Evolutionary conservation across 1,140 invertebrate species (phyloP).

Genomic region (Aphidius gifuensis): DNA sequence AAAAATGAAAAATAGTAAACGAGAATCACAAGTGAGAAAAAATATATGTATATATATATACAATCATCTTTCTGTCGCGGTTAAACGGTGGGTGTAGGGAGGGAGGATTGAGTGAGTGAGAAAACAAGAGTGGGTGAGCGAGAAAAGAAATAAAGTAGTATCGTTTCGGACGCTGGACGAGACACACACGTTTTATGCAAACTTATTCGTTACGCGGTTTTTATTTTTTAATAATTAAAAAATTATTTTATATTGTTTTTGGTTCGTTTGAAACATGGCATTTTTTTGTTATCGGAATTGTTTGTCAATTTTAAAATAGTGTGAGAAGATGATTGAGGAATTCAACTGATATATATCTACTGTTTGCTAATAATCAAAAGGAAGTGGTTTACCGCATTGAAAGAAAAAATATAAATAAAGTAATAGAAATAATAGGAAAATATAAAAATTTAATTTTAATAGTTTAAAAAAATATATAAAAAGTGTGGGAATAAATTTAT

Average conservation of each 20-base stretch:
- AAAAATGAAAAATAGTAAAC: not conserved
- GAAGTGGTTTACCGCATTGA: conserved; percentile 4
- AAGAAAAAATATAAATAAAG: not conserved
- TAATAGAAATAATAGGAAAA: not conserved
- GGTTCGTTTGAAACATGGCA: not conserved
- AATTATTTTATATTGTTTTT: not conserved
- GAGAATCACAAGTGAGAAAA: conserved; percentile 2
- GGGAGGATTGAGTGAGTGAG: conserved; percentile 41
- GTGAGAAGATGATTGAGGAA: not conserved
- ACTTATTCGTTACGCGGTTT: conserved; percentile 40
- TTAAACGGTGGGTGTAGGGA: conserved; percentile 34
- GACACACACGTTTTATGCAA: conserved; percentile 48
- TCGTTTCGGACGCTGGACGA: conserved; percentile 54
- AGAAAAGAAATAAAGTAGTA: conserved; percentile 48
- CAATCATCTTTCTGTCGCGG: conserved; percentile 25
- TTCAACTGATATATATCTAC: not conserved
- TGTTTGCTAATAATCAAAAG: not conserved
- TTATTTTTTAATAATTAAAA: not conserved
- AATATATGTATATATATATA: conserved; percentile 1
- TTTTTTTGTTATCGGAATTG: conserved; percentile 11
- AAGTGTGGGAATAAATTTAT: not conserved
- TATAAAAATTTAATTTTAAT: not conserved
- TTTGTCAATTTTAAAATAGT: not conserved
- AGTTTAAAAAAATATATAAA: not conserved
- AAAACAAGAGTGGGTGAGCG: conserved; percentile 33